phyloP scores from a whole-genome alignment of 2,113 vertebrate genomes.

The Prietella phreatophila region DNA sequence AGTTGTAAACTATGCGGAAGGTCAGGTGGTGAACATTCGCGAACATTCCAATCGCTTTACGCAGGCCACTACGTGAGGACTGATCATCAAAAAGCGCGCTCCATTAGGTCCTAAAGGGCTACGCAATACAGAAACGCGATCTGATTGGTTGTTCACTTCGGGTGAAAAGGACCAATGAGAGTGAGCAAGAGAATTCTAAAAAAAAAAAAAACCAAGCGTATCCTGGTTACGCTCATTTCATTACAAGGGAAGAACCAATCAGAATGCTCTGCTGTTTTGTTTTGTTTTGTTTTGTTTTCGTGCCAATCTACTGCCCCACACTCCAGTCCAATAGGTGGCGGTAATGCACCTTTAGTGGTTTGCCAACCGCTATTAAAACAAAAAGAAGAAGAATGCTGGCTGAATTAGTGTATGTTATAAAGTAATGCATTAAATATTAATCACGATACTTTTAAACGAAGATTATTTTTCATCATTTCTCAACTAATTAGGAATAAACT shows the following conservation, averaged over 20 bases:
- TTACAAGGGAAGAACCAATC: background rate
- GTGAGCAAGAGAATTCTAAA: background rate
- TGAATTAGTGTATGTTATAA: background rate
- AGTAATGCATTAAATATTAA: background rate
- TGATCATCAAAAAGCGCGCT: background rate
- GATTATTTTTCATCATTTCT: background rate
- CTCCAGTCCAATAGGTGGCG: no score
- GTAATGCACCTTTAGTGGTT: no score
- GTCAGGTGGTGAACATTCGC: constrained; percentile 59
- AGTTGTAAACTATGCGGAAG: constrained; percentile 19
- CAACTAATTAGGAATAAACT: background rate
- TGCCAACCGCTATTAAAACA: no score
- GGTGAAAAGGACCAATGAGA: background rate
- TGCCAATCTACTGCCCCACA: no score
- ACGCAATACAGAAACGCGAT: background rate
- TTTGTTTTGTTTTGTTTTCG: no score
- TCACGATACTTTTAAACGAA: background rate
- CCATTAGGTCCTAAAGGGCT: background rate
- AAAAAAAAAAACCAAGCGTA: background rate
- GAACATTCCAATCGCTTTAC: constrained; percentile 40
- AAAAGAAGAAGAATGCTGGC: background rate
- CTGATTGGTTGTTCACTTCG: background rate
- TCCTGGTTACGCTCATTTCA: background rate
- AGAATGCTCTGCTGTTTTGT: background rate
- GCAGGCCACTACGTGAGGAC: constrained; percentile 23